phyloP scores from a whole-genome alignment of 2,797 vertebrate species.

The Chelidonichthys spinosus region DNA sequence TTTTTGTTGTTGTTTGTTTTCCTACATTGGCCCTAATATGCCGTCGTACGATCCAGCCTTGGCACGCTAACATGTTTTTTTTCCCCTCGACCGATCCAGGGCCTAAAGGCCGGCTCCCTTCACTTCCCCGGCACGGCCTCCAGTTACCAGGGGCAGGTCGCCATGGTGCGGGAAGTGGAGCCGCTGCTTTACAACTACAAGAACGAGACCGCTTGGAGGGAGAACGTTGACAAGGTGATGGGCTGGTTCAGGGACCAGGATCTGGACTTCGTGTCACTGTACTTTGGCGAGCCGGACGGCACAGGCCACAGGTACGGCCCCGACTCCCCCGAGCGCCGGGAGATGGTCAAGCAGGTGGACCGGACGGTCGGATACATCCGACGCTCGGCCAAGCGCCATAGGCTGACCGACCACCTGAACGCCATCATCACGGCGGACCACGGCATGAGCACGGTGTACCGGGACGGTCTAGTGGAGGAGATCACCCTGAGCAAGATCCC shows the following conservation, averaged over 20 bases:
- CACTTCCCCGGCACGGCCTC: conserved; percentile 91
- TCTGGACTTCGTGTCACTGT: conserved; percentile 90
- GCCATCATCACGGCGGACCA: conserved; percentile 93
- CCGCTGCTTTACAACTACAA: conserved; percentile 82
- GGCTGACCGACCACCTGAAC: conserved; percentile 83
- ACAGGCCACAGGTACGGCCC: conserved; percentile 89
- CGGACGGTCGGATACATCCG: conserved; percentile 89
- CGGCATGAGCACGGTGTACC: conserved; percentile 87
- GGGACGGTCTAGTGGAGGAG: conserved; percentile 68
- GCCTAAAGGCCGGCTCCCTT: conserved; percentile 90
- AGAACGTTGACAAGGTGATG: conserved; percentile 88
- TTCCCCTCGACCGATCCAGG: conserved; percentile 76
- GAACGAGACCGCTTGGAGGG: conserved; percentile 86
- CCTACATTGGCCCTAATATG: too few relatives aligned
- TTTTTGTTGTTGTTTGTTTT: too few relatives aligned
- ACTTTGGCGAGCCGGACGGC: conserved; percentile 92
- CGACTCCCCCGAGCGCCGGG: conserved; percentile 82
- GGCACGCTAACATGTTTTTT: conserved; percentile 22
- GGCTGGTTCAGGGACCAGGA: conserved; percentile 84
- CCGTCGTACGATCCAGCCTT: too few relatives aligned
- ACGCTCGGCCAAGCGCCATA: conserved; percentile 49
- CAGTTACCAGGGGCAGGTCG: conserved; percentile 84
- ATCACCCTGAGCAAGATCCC: conserved; percentile 80
- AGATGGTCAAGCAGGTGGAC: conserved; percentile 90
- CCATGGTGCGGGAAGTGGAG: conserved; percentile 84